Evolutionary conservation across 2,888 invertebrate genomes (phyloP), one percentile per base, ranked within the genome.

Genomic region (Epicampocera succincta): DNA sequence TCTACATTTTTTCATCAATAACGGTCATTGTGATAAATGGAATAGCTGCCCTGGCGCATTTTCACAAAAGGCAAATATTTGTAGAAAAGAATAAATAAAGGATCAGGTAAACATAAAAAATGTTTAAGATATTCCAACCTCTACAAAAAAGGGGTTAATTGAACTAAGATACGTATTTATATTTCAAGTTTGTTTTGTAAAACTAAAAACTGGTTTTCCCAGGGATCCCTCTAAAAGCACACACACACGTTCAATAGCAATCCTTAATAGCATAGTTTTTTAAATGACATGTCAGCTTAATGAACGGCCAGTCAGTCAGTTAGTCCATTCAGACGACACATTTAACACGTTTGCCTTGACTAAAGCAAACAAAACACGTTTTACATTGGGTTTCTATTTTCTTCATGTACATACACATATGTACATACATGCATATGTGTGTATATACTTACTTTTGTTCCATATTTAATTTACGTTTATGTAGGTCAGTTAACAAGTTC

Each of bases 141-240:
- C 12, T 38, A 25, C 17, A 52, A 15, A 29, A 48, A 60, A 60
- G 50, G n/a, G 75, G 66, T 66, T 60, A 66, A n/a, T 48, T 46
- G 25, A 29, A 15, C 29, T 58, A 29, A 44, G 60, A 38, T 52
- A 50, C n/a, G 33, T 33, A 33, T 33, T 33, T 33, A 33, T 33
- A 33, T 33, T 33, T 33, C 33, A 33, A 33, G 33, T 48, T 60
- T 68, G 19, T 40, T 60, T 73, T 71, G 40, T 11, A 13, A 21
- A 60, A 17, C 17, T 15, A 48, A 75, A 75, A 75, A 66, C 68
- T 50, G 75, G 68, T 75, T 74, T 75, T 60, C 50, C 75, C 68
- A 56, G 60, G 65, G 17, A 60, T 17, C 60, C 21, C 42, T 42
- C 40, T 50, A 6, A 25, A 44, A 48, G 8, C 42, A 3, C 12